Conservation (phyloP, 1,140 invertebrate species). For the Polyergus mexicanus region DNA sequence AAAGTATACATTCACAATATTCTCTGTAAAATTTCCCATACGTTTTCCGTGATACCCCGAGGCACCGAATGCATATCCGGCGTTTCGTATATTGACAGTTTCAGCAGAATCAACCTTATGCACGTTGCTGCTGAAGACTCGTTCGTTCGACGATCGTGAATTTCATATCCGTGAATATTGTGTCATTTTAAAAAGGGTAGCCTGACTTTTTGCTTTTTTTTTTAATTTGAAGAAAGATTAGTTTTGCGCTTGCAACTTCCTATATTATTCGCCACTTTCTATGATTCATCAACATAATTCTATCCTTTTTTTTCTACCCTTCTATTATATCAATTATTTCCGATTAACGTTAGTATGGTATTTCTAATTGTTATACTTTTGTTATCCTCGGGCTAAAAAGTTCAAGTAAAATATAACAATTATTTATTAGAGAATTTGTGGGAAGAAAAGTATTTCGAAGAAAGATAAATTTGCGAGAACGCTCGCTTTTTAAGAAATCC, state of each 20-base stretch:
- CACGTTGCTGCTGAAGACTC: background rate
- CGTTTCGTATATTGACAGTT: constrained; percentile 35
- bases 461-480: background rate
- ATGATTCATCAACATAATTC: constrained; percentile 35
- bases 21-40: constrained; percentile 39
- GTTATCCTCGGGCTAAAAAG: background rate
- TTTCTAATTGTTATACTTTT: background rate
- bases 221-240: constrained; percentile 53
- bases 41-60: constrained; percentile 22
- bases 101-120: constrained; percentile 35
- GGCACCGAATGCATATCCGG: constrained; percentile 15
- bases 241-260: constrained; percentile 64
- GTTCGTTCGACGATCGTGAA: constrained; percentile 6
- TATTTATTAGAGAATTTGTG: background rate
- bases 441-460: background rate
- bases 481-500: background rate
- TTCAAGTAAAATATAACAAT: background rate
- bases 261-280: constrained; percentile 61
- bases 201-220: constrained; percentile 68
- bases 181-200: constrained; percentile 61
- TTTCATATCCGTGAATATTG: constrained; percentile 47
- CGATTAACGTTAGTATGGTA: background rate
- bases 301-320: constrained; percentile 42
- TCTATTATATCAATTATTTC: constrained; percentile 54
- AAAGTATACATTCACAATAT: constrained; percentile 17